Evolutionary conservation across 2,888 invertebrate genomes (phyloP), one percentile per base, ranked within the genome.

Genomic region (Nemapogon koenigi): DNA sequence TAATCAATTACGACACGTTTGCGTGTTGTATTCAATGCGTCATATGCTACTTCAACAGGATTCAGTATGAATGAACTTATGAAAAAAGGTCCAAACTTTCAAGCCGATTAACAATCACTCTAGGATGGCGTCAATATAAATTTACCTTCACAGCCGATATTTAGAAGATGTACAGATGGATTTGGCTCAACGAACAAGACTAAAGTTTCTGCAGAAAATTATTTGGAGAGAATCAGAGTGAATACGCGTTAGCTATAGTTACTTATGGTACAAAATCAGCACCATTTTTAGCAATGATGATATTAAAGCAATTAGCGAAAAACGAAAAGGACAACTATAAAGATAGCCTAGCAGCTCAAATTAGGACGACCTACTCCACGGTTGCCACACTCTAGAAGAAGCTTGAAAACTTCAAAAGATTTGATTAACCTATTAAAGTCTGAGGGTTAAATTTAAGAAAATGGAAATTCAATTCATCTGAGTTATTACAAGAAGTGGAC

Each of bases 231-330:
- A 41, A 6, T 19, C n/a, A 8, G 18, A 31, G 3, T 16, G 22
- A 37, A 13, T 37, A 41, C 19, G 14, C 26, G 7, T 17, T 37
- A 7, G 6, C 32, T 8, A 37, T 33, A 7, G 33, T 35, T 10
- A 29, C 29, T 8, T 37, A 35, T 14, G 41, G 29, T 10, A 38
- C 25, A 7, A 41, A 33, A 16, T 27, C 32, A 22, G 41, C 43
- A 16, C 43, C 41, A 1, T 45, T 43, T 13, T 14, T 45, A 2
- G 41, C 42, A 6, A 43, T 45, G 43, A 43, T 41, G 40, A 45
- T 43, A 1, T 15, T 45, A 14, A 37, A 27, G 17, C 45, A 41
- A 28, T 17, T 43, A n/a, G 41, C 45, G 7, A 16, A 6, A 6
- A 42, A 45, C 13, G 45, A 45, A 25, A 3, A 18, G 8, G 18